Percentiles rank a stretch among this genome's conserved stretches.
Evolutionary conservation across 2,797 vertebrate species (phyloP).

Genomic region (Bufotes viridis): DNA sequence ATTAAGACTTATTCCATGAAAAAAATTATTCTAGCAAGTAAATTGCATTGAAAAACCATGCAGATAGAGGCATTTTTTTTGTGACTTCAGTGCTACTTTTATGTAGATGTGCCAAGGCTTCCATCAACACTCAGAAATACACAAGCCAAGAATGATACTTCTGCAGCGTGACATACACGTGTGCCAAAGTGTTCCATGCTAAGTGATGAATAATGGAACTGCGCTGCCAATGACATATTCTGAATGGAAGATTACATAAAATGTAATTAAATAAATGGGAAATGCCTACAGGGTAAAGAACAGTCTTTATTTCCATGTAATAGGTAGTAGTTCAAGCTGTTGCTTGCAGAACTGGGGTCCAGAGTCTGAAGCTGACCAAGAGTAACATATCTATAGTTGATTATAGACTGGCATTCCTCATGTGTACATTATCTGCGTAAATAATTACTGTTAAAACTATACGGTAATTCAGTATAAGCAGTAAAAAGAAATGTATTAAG

Average conservation of each 20-base stretch:
- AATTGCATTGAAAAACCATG: conserved; percentile 5
- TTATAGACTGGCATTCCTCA: too few relatives aligned
- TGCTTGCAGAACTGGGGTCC: neutral
- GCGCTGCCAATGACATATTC: neutral
- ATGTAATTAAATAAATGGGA: neutral
- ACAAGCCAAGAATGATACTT: conserved; percentile 14
- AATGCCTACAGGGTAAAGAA: neutral
- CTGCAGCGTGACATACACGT: conserved; percentile 10
- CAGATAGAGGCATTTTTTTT: neutral
- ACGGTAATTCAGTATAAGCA: too few relatives aligned
- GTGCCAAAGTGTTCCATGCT: conserved; percentile 6
- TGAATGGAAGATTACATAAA: neutral
- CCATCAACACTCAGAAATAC: neutral
- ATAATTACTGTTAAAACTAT: too few relatives aligned
- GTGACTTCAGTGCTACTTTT: neutral
- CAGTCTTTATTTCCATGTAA: neutral
- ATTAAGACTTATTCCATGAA: neutral
- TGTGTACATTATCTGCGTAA: too few relatives aligned
- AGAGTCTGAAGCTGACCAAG: neutral
- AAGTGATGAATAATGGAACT: neutral
- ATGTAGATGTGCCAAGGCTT: conserved; percentile 7
- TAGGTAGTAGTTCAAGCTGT: neutral
- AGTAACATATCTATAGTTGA: too few relatives aligned
- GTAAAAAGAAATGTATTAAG: too few relatives aligned
- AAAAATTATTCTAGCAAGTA: conserved; percentile 8